These are phyloP conservation scores for Hydraecia micacea DNA, from an alignment of 2,888 invertebrate species.

Conservation along the genomic window DNA sequence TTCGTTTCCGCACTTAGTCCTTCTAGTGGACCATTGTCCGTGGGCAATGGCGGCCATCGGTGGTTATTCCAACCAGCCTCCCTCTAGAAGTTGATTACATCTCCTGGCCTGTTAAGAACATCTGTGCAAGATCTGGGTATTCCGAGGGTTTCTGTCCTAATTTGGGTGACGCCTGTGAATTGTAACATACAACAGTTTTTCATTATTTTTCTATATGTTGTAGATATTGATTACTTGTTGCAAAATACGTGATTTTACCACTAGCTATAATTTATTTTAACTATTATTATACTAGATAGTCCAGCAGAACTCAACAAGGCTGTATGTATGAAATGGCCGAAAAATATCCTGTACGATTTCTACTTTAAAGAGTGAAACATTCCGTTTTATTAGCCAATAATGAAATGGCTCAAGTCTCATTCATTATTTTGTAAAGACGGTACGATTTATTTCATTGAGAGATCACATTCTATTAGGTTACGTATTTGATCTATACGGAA, in stretches of 20 bases:
- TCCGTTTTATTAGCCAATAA: conserved; percentile 5
- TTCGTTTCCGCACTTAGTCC: too few species aligned
- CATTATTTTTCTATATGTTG: neutral
- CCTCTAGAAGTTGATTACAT: too few species aligned
- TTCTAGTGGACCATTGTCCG: too few species aligned
- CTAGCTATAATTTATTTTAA: too few species aligned
- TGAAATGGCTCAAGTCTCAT: conserved; percentile 13
- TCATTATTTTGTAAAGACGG: conserved; percentile 23
- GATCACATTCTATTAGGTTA: conserved; percentile 15
- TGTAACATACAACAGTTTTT: too few species aligned
- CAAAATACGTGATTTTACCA: neutral
- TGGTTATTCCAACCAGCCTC: too few species aligned
- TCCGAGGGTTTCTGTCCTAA: too few species aligned
- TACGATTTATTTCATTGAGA: conserved; percentile 2
- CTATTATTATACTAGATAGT: neutral
- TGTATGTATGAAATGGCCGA: neutral
- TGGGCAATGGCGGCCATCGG: too few species aligned
- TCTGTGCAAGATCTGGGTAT: too few species aligned
- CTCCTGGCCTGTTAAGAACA: too few species aligned
- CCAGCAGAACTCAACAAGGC: neutral
- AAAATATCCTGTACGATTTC: neutral
- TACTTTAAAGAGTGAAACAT: neutral
- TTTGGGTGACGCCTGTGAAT: too few species aligned
- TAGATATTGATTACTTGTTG: neutral
- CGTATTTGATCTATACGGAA: conserved; percentile 8